A percentile compares a stretch with the other conserved stretches of the same genome.
Evolutionary conservation across 2,113 vertebrate species (phyloP).

Genomic region (Anthoscopus minutus): DNA sequence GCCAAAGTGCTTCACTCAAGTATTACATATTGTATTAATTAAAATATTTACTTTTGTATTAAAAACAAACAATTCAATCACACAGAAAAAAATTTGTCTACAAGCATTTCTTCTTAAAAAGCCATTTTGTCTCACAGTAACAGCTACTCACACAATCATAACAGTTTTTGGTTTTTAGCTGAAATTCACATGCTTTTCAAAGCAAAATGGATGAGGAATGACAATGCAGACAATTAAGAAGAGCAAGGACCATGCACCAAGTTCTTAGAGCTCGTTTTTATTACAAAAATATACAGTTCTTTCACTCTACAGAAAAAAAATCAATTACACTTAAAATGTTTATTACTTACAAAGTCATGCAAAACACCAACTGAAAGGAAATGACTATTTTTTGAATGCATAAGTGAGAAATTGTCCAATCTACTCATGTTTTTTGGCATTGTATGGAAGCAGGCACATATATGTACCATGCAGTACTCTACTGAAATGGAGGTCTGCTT

Average conservation of each 20-base stretch:
- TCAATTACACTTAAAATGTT: neutral
- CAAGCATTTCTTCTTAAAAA: neutral
- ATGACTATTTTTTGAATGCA: neutral
- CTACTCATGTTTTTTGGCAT: neutral
- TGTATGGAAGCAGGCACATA: neutral
- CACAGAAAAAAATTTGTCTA: neutral
- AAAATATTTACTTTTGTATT: neutral
- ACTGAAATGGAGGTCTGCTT: neutral
- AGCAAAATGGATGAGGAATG: neutral
- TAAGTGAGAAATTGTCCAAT: neutral
- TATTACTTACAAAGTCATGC: neutral
- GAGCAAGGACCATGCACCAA: constrained; percentile 1
- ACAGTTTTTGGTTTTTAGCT: neutral
- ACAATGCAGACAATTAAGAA: neutral
- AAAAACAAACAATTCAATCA: neutral
- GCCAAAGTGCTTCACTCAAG: neutral
- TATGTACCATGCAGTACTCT: neutral
- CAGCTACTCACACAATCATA: neutral
- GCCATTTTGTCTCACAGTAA: neutral
- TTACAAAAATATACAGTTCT: constrained; percentile 7
- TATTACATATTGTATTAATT: neutral
- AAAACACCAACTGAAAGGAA: neutral
- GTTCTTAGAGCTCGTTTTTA: constrained; percentile 33
- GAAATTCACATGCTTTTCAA: neutral
- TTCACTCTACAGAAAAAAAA: neutral